Conservation (phyloP, 30 jellyfish, hydroid and myxozoan species). For the Cassiopea andromeda region DNA sequence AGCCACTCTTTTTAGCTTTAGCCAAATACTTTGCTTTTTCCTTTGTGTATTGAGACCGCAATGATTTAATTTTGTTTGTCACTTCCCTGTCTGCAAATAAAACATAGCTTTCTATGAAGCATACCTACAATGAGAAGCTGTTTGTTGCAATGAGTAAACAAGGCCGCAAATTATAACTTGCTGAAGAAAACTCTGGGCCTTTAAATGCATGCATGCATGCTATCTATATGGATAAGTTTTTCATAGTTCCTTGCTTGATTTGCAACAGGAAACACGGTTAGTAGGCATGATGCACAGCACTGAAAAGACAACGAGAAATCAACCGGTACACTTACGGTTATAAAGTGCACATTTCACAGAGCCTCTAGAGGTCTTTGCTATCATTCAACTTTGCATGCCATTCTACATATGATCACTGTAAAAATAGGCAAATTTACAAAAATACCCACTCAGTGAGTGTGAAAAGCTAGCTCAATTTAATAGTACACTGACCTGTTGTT, state of each 20-base stretch:
- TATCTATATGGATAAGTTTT: background rate
- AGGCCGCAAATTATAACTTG: background rate
- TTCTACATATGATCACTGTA: background rate
- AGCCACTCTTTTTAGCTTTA: background rate
- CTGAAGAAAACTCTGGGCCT: background rate
- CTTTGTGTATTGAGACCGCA: background rate
- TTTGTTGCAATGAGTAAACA: background rate
- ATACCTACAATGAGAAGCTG: background rate
- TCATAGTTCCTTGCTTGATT: background rate
- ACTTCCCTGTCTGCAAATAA: background rate
- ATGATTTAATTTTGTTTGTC: background rate
- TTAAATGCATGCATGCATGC: background rate
- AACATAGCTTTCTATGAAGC: background rate
- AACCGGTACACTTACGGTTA: background rate
- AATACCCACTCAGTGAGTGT: background rate
- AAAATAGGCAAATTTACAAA: background rate
- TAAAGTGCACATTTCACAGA: background rate
- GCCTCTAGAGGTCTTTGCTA: background rate
- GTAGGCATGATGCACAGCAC: background rate
- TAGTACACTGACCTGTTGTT: slow-evolving; percentile 9
- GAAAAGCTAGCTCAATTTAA: background rate
- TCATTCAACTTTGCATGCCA: background rate
- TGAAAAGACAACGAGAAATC: background rate
- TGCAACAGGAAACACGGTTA: background rate
- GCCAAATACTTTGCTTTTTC: background rate